Evolutionary conservation across 2,113 vertebrate genomes (phyloP).

Genomic region (Mugil cephalus): DNA sequence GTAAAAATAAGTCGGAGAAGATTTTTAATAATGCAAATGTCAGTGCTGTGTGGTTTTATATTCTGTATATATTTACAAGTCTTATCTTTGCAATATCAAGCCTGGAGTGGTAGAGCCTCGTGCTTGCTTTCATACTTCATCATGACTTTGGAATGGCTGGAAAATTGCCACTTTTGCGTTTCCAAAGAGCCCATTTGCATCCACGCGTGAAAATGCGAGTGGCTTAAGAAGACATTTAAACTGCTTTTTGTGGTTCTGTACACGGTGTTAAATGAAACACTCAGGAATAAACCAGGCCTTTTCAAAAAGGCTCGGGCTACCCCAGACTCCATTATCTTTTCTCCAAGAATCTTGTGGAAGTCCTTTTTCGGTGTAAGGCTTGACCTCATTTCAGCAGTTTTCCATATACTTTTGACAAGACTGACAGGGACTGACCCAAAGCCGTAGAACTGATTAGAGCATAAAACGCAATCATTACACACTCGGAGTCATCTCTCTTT

Average conservation of each 20-base stretch:
- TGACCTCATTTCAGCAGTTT: conserved; percentile 45
- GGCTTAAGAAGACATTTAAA: conserved; percentile 51
- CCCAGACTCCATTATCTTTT: conserved; percentile 13
- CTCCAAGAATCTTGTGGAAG: neutral
- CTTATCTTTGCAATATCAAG: conserved; percentile 5
- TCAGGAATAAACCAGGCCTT: conserved; percentile 42
- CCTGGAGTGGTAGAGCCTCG: neutral
- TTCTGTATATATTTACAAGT: neutral
- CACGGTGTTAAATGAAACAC: conserved; percentile 33
- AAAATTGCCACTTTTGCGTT: conserved; percentile 37
- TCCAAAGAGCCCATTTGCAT: conserved; percentile 51
- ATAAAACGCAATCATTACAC: conserved; percentile 22
- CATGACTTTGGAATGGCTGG: conserved; percentile 27
- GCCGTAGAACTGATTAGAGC: conserved; percentile 36
- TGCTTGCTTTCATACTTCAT: conserved; percentile 2
- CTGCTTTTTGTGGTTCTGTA: conserved; percentile 49
- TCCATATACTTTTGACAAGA: conserved; percentile 32
- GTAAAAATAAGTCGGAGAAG: too few species aligned
- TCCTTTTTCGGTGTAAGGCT: conserved; percentile 4
- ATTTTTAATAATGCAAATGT: conserved; percentile 5
- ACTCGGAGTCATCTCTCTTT: conserved; percentile 5
- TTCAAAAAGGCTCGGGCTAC: conserved; percentile 22
- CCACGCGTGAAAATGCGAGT: conserved; percentile 40
- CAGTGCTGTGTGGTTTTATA: conserved; percentile 3
- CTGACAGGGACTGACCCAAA: conserved; percentile 19